Evolutionary conservation across 2,113 vertebrate species (phyloP), one percentile per base, ranked within the genome.

Genomic region (Reinhardtius hippoglossoides): DNA sequence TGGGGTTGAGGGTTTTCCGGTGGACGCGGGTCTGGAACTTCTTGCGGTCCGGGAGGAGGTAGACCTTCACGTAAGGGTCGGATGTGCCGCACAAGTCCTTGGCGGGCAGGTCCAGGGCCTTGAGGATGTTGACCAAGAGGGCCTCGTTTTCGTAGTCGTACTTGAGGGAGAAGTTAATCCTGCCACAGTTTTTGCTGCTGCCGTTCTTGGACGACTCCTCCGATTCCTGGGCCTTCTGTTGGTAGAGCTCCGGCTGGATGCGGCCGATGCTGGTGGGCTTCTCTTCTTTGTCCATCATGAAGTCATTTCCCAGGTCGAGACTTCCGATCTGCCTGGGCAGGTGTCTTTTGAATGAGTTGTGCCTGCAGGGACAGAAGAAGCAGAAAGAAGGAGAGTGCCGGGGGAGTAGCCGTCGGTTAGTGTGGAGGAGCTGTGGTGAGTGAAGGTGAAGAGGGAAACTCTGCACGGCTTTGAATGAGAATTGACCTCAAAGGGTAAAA

Each of bases 21-120:
- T 99, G 98, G 60, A 99, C 98, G 0, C 97, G 96, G 0, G 98
- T 99, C 95, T 99, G 98, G 93, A 98, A 97, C 93, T 99, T 99
- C 86, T 99, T 99, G 90, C 98, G 96, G 85, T 99, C 98, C 0
- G 98, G 98, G 85, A 99, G 92, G 87, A 99, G 96, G 94, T 99
- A 99, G 93, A 99, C 93, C 92, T 99, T 99, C 85, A 99, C 98
- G 0, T 99, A 99, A 31, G 98, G 98, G 80, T 99, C 98, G 4
- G 98, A 99, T 66, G 97, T 98, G 90, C 98, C 98, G 0, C 97
- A 99, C n/a, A 99, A 95, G 89, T 99, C 98, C 90, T 99, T 99
- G 85, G 97, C 97, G 0, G 98, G 98, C 27, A 99, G 94, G 85
- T 99, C 97, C 27, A 96, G 95, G 26, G 97, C 98, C 90, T 95